A percentile compares a stretch with the other conserved stretches of the same genome.
These are phyloP conservation scores for Apodemus sylvaticus DNA, from an alignment of 2,113 vertebrate species.

Conservation along the genomic window DNA sequence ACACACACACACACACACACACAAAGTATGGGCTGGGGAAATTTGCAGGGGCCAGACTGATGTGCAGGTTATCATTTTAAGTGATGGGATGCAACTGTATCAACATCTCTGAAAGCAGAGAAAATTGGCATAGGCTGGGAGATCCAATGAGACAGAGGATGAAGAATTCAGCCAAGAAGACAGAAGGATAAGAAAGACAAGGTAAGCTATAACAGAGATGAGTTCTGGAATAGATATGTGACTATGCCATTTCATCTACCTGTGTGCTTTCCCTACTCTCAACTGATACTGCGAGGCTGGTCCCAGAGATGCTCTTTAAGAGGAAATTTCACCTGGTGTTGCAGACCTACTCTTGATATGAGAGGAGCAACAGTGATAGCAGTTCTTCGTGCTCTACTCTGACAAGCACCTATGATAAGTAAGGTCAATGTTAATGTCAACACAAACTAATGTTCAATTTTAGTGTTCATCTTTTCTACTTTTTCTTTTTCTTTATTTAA, in stretches of 20 bases:
- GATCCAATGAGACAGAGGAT: neutral
- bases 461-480: neutral
- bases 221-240: neutral
- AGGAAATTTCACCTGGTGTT: neutral
- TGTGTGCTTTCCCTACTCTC: neutral
- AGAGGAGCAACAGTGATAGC: neutral
- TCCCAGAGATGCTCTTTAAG: neutral
- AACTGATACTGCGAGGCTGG: neutral
- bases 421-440: neutral
- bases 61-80: neutral
- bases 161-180: neutral
- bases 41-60: neutral
- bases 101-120: neutral
- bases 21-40: fast-evolving
- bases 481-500: too few relatives aligned
- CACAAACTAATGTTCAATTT: neutral
- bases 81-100: neutral
- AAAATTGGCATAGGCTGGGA: neutral
- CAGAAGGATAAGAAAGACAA: neutral
- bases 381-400: neutral
- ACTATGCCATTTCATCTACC: neutral
- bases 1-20: neutral
- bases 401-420: neutral
- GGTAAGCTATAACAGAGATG: neutral
- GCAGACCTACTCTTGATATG: neutral